A percentile compares a stretch with the other conserved stretches of the same genome.
These are phyloP conservation scores for Sakesphorus luctuosus DNA, from an alignment of 2,113 vertebrate genomes.

Conservation along the genomic window DNA sequence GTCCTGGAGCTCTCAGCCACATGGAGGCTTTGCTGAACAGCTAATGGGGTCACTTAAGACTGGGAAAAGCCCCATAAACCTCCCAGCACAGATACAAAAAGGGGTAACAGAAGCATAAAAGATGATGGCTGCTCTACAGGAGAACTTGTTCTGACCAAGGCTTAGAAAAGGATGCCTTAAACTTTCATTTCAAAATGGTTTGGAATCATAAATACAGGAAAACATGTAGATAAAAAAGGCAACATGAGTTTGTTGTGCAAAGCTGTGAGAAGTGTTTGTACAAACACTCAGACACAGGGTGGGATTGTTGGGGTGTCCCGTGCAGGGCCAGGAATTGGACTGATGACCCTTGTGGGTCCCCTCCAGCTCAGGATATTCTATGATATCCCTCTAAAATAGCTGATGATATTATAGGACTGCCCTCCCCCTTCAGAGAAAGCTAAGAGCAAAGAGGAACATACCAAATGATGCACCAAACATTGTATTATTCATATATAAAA, in stretches of 20 bases:
- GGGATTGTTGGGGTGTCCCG: neutral
- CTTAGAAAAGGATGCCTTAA: neutral
- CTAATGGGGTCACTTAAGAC: rapidly evolving
- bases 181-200: neutral
- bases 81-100: neutral
- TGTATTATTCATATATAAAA: rapidly evolving
- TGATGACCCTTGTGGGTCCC: neutral
- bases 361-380: neutral
- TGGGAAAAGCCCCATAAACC: neutral
- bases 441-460: neutral
- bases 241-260: neutral
- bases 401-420: neutral
- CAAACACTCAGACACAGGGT: neutral
- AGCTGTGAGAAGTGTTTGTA: neutral
- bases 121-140: neutral
- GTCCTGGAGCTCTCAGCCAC: neutral
- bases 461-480: neutral
- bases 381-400: neutral
- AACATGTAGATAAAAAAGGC: neutral
- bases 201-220: neutral
- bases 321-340: neutral
- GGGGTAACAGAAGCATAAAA: neutral
- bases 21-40: neutral
- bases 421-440: neutral
- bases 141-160: neutral